Conservation (phyloP, 2,113 vertebrate genomes). For the Ia io region DNA sequence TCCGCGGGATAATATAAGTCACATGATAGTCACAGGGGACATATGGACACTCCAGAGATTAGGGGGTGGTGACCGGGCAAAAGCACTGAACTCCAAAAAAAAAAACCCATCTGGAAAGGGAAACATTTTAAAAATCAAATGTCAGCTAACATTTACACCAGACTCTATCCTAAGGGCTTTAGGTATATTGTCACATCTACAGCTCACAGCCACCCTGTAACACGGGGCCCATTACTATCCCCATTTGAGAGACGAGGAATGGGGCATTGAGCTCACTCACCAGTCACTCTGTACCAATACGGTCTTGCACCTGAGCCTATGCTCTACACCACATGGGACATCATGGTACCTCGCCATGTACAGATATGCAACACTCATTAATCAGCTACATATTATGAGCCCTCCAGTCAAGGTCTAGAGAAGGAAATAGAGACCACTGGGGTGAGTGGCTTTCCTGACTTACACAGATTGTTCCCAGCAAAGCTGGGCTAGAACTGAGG, state of each 20-base stretch:
- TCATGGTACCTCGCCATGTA: not conserved
- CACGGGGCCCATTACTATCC: not conserved
- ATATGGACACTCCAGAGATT: constrained; percentile 44
- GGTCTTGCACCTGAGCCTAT: not conserved
- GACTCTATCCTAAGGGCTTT: not conserved
- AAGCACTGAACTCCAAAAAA: constrained; percentile 22
- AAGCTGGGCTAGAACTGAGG: not conserved
- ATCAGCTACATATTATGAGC: not conserved
- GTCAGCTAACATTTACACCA: constrained; percentile 12
- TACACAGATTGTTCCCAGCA: not conserved
- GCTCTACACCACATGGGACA: not conserved
- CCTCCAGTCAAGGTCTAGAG: not conserved
- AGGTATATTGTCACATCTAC: not conserved
- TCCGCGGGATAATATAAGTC: constrained; percentile 30
- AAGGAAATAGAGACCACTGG: not conserved
- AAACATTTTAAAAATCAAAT: constrained; percentile 37
- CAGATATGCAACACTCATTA: not conserved
- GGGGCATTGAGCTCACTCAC: not conserved
- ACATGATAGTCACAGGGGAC: constrained; percentile 27
- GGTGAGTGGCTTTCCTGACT: not conserved
- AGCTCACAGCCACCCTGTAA: not conserved
- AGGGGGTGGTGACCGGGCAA: constrained; percentile 35
- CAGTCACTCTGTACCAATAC: not conserved
- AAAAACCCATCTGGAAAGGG: constrained; percentile 48
- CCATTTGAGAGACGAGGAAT: not conserved